Evolutionary conservation across 2,888 invertebrate genomes (phyloP), one percentile per base, ranked within the genome.

Genomic region (Odontocerum albicorne): DNA sequence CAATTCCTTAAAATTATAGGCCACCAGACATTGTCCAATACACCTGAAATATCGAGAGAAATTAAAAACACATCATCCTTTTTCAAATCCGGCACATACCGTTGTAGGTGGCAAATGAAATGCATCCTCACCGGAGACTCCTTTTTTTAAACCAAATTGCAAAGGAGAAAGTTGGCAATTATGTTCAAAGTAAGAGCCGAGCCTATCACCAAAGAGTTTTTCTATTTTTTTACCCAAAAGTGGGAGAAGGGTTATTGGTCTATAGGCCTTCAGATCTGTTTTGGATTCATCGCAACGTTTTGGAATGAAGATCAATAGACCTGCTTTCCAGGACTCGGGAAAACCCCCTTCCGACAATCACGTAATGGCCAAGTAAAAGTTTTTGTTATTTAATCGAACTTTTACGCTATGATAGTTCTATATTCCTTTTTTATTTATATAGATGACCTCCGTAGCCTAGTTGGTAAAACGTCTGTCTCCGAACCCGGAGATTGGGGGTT

Each of bases 11-110:
- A n/a, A n/a, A n/a, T n/a, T n/a, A n/a, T n/a, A n/a, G 65, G 63
- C 66, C 64, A 64, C 64, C 63, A 64, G 2, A 62, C 63, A 36
- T 62, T 63, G 43, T 63, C 62, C 46, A 68, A 68, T 3, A 66
- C 68, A 1, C 65, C 66, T 4, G 63, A 58, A n/a, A 68, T 66
- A 59, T 66, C 66, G 7, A 65, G 40, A 21, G 64, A 61, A 0
- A 66, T 32, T 3, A 54, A 55, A 8, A 60, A 57, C 1, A 63
- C 62, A 42, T 64, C 63, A 15, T 55, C 58, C 17, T 10, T 15
- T 1, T n/a, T 3, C n/a, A n/a, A n/a, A 0, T 44, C 15, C 4
- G 8, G 10, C 31, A 59, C 6, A 1, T n/a, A n/a, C n/a, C n/a
- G n/a, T n/a, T n/a, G n/a, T n/a, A n/a, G n/a, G n/a, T n/a, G n/a